Base-by-base conservation (phyloP, 2,888 invertebrate species). In the Ophraella communa region DNA sequence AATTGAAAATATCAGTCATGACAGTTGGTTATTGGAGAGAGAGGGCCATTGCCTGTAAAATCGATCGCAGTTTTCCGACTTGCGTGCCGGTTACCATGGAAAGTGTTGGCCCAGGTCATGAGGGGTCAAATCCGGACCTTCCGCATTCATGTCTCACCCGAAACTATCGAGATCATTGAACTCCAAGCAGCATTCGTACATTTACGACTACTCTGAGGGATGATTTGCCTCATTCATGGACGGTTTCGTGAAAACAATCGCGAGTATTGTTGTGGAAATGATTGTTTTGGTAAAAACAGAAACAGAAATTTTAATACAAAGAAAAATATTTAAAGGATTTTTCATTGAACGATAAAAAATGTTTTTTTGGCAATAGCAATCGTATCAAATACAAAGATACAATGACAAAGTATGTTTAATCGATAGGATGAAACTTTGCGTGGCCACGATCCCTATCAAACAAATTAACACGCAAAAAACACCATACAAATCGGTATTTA, bases 81-180 rank as follows among this genome's bases (percentile, higher is more conserved):
- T 82, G 82, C 82, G 82, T 82, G 82, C 78, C 80, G 82, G 82
- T 82, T 82, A 82, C 82, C 83, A 83, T 82, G 82, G 82, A 82
- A 82, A 83, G 82, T 83, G 83, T 83, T 83, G 81, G 80, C 81
- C 81, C 82, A 81, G 83, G 83, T 83, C 82, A 82, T 78, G 79
- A 70, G 81, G 79, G 83, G 82, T 83, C 83, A 83, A 81, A 82
- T 81, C 81, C 82, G 81, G 80, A 80, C 81, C 81, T 81, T 81
- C 79, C 81, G 79, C 80, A 81, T 76, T 76, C 72, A 70, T 72
- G 65, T 66, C 72, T 71, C 71, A 70, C 71, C 74, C 73, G 71
- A 72, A 71, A 69, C 68, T 65, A 39, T 54, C 44, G 62, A 30
- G 67, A 44, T 62, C 53, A 52, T 59, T 45, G 62, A 67, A 64